Percentiles rank a stretch among this genome's conserved stretches.
Conservation (phyloP, 2,888 invertebrate species). For the Anthrax anthrax region DNA sequence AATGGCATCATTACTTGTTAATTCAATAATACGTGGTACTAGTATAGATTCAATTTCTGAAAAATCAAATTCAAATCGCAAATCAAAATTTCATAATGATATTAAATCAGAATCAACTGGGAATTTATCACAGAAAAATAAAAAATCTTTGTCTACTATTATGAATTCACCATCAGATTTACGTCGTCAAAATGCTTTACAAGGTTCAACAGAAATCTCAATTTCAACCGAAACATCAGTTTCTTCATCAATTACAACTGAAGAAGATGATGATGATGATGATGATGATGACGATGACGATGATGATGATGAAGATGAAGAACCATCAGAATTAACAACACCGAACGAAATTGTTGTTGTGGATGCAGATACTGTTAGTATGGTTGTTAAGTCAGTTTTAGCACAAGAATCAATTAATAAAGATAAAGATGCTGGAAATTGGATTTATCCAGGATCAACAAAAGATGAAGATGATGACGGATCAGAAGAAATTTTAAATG, state of each 20-base stretch:
- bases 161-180: background rate
- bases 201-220: slow-evolving; percentile 2
- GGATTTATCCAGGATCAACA: slow-evolving; percentile 29
- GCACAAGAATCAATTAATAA: slow-evolving; percentile 23
- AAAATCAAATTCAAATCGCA: slow-evolving; percentile 30
- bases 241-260: slow-evolving; percentile 6
- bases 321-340: slow-evolving; percentile 18
- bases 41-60: slow-evolving; percentile 42
- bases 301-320: slow-evolving; percentile 14
- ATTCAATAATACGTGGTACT: background rate
- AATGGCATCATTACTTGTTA: slow-evolving; percentile 35
- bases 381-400: slow-evolving; percentile 41
- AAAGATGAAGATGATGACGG: background rate
- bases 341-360: slow-evolving; percentile 22
- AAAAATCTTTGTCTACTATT: background rate
- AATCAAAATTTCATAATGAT: slow-evolving; percentile 1
- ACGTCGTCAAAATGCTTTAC: background rate
- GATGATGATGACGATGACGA: slow-evolving; percentile 7
- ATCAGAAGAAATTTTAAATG: background rate
- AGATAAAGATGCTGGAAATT: slow-evolving; percentile 16
- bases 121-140: background rate
- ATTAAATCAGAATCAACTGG: slow-evolving; percentile 28
- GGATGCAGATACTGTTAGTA: slow-evolving; percentile 44
- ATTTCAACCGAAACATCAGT: slow-evolving; percentile 1
- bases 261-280: slow-evolving; percentile 8